Evolutionary conservation across 2,113 vertebrate species (phyloP).

Genomic region (Paramisgurnus dabryanus): DNA sequence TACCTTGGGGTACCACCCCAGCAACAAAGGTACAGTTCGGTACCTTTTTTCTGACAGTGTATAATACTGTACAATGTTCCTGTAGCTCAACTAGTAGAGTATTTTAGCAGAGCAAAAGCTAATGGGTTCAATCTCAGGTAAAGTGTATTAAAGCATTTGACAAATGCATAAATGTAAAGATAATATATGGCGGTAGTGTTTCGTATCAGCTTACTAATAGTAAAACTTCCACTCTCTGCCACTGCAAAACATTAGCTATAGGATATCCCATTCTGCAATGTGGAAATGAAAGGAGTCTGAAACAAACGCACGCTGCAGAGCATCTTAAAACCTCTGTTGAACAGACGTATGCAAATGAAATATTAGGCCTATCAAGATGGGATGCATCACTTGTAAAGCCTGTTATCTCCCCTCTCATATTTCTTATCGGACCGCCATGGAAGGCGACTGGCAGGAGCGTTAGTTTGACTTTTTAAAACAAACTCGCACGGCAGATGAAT

Average conservation of each 20-base stretch:
- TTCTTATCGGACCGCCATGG: slow-evolving; percentile 62
- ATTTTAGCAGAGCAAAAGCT: too few species aligned
- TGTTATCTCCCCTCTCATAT: slow-evolving; percentile 51
- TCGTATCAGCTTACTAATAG: background rate
- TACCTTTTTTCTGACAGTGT: too few species aligned
- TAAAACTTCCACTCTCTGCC: background rate
- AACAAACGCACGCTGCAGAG: background rate
- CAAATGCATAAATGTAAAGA: too few species aligned
- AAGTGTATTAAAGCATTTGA: too few species aligned
- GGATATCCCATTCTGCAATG: background rate
- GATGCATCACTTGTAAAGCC: slow-evolving; percentile 28
- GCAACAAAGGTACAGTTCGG: too few species aligned
- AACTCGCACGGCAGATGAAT: slow-evolving; percentile 69
- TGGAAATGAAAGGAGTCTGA: background rate
- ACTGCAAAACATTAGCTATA: background rate
- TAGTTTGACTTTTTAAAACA: slow-evolving; percentile 73
- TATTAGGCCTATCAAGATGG: slow-evolving; percentile 49
- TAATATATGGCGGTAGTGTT: too few species aligned
- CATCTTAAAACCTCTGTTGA: slow-evolving; percentile 10
- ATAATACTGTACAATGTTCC: too few species aligned
- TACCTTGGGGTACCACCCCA: too few species aligned
- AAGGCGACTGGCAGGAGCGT: slow-evolving; percentile 56
- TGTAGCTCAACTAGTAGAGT: too few species aligned
- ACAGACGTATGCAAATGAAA: slow-evolving; percentile 42
- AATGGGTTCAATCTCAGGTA: too few species aligned